Percentiles rank a stretch among this genome's conserved stretches.
Evolutionary conservation across 1,140 invertebrate genomes (phyloP).

Genomic region (Microplitis demolitor): DNA sequence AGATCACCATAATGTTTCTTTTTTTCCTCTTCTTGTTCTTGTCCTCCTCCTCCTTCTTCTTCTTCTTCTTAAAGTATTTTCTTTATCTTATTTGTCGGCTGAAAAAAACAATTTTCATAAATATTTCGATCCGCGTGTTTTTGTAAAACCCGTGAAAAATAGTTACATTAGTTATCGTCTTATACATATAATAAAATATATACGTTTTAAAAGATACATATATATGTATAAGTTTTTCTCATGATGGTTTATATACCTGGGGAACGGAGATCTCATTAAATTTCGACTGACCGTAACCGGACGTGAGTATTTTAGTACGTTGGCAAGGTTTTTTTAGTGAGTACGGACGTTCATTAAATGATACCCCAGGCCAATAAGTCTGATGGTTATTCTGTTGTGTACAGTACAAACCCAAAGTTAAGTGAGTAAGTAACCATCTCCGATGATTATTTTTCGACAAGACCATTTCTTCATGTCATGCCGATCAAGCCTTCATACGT

Average conservation of each 20-base stretch:
- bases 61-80: neutral
- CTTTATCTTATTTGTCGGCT: neutral
- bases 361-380: slow-evolving; percentile 5
- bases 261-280: slow-evolving; percentile 4
- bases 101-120: neutral
- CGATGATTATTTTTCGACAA: slow-evolving; percentile 12
- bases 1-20: neutral
- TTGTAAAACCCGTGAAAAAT: slow-evolving; percentile 7
- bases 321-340: slow-evolving; percentile 1
- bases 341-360: slow-evolving; percentile 14
- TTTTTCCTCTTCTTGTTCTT: neutral
- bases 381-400: neutral
- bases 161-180: neutral
- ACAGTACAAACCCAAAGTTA: neutral
- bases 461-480: neutral
- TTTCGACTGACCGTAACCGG: slow-evolving; percentile 1
- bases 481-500: too few species aligned
- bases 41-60: neutral
- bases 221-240: neutral
- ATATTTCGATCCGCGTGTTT: neutral
- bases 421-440: slow-evolving; percentile 7
- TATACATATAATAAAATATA: neutral
- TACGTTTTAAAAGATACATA: neutral
- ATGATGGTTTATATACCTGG: too few species aligned
- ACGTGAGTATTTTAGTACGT: slow-evolving; percentile 6